Percentiles rank a stretch among this genome's conserved stretches.
Evolutionary conservation across 2,888 invertebrate genomes (phyloP).

Genomic region (Steromphala cineraria): DNA sequence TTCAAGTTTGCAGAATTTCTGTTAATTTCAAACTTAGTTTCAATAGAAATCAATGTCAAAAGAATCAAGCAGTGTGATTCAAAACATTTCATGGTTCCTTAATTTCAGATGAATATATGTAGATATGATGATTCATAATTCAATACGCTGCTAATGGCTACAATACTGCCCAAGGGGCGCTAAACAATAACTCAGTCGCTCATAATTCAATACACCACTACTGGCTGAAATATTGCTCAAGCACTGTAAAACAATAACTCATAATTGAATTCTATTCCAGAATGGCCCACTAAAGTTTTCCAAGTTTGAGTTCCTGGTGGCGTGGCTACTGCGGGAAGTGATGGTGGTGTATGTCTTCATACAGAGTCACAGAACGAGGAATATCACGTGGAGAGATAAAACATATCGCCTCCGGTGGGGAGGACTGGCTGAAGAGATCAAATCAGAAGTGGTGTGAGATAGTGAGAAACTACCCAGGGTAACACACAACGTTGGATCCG

Average conservation of each 20-base stretch:
- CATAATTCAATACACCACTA: too few species aligned
- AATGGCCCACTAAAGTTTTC: constrained; percentile 95
- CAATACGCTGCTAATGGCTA: too few species aligned
- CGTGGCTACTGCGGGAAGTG: constrained; percentile 95
- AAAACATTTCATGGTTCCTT: too few species aligned
- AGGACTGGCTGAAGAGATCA: constrained; percentile 85
- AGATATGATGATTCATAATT: too few species aligned
- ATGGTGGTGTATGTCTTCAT: constrained; percentile 92
- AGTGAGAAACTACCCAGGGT: neutral
- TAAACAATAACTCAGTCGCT: too few species aligned
- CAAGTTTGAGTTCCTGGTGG: constrained; percentile 94
- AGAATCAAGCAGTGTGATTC: too few species aligned
- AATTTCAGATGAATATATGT: too few species aligned
- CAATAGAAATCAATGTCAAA: neutral
- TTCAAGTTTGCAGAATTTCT: neutral
- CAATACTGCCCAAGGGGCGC: too few species aligned
- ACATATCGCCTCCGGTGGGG: constrained; percentile 96
- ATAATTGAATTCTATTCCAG: constrained; percentile 80
- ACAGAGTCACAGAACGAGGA: constrained; percentile 89
- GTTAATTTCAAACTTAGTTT: neutral
- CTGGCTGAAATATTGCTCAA: too few species aligned
- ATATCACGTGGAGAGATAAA: constrained; percentile 92
- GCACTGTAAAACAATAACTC: too few species aligned
- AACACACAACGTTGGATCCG: neutral
- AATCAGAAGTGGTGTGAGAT: neutral